A percentile compares a stretch with the other conserved stretches of the same genome.
Evolutionary conservation across 2,113 vertebrate species (phyloP).

Genomic region (Vulpes lagopus): DNA sequence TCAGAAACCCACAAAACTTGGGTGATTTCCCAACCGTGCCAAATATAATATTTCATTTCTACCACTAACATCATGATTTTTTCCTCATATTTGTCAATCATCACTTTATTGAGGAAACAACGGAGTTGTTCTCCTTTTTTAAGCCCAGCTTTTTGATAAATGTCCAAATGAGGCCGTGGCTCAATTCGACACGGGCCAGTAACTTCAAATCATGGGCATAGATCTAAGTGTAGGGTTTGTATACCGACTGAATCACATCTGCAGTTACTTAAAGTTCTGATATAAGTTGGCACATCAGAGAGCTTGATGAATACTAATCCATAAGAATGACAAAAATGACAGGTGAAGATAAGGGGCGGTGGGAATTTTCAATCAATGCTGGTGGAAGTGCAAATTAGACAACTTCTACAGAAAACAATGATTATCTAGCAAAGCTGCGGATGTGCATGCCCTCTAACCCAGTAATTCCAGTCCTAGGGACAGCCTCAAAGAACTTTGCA

Average conservation of each 20-base stretch:
- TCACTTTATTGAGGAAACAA: constrained; percentile 60
- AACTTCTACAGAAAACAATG: background rate
- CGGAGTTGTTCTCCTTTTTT: background rate
- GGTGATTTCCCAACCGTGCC: constrained; percentile 73
- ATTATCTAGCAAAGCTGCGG: background rate
- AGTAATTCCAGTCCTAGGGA: background rate
- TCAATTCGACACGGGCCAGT: background rate
- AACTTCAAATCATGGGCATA: background rate
- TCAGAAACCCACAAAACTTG: constrained; percentile 79
- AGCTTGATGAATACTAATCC: background rate
- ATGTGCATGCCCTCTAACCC: background rate
- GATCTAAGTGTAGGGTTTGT: background rate
- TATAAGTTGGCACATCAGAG: background rate
- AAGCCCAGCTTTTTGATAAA: constrained; percentile 48
- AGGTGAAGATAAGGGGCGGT: background rate
- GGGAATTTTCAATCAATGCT: background rate
- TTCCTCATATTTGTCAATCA: constrained; percentile 63
- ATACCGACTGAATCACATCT: constrained; percentile 2
- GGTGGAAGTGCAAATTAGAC: background rate
- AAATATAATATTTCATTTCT: constrained; percentile 73
- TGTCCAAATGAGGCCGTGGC: background rate
- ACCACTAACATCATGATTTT: constrained; percentile 57
- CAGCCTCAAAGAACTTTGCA: background rate
- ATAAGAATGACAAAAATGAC: background rate
- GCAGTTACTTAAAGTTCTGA: background rate